A percentile compares a stretch with the other conserved stretches of the same genome.
Evolutionary conservation across 2,797 vertebrate species (phyloP).

Genomic region (Pseudomugil gertrudae): DNA sequence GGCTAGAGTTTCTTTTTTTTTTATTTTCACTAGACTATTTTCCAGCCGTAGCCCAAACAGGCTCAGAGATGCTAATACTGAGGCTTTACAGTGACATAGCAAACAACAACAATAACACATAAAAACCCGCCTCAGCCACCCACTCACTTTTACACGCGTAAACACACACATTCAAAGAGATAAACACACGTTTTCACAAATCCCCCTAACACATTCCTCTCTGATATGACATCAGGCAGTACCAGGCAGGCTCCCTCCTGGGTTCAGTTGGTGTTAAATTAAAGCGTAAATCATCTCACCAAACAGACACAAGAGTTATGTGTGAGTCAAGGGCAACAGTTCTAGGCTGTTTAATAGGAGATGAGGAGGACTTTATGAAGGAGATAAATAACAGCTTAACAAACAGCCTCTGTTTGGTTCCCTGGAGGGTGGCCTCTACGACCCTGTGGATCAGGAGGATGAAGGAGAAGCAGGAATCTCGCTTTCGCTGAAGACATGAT

Average conservation of each 20-base stretch:
- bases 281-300: constrained; percentile 76
- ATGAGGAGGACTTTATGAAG: constrained; percentile 79
- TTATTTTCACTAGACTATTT: constrained; percentile 32
- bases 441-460: constrained; percentile 67
- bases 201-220: constrained; percentile 50
- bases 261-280: constrained; percentile 72
- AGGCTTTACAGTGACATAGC: constrained; percentile 44
- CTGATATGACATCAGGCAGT: constrained; percentile 72
- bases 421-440: constrained; percentile 62
- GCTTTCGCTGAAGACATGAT: constrained; percentile 69
- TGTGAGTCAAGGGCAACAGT: constrained; percentile 79
- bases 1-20: constrained; percentile 43
- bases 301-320: constrained; percentile 78
- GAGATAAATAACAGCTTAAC: constrained; percentile 81
- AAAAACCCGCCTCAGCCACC: constrained; percentile 49
- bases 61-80: constrained; percentile 39
- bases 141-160: constrained; percentile 41
- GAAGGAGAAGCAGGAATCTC: constrained; percentile 68
- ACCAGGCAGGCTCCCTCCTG: constrained; percentile 56
- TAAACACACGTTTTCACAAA: constrained; percentile 41
- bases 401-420: constrained; percentile 72
- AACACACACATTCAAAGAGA: constrained; percentile 19
- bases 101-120: constrained; percentile 37
- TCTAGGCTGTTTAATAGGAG: constrained; percentile 75
- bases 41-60: constrained; percentile 19